A percentile compares a stretch with the other conserved stretches of the same genome.
Evolutionary conservation across 2,797 vertebrate genomes (phyloP).

Genomic region (Cyclopterus lumpus): DNA sequence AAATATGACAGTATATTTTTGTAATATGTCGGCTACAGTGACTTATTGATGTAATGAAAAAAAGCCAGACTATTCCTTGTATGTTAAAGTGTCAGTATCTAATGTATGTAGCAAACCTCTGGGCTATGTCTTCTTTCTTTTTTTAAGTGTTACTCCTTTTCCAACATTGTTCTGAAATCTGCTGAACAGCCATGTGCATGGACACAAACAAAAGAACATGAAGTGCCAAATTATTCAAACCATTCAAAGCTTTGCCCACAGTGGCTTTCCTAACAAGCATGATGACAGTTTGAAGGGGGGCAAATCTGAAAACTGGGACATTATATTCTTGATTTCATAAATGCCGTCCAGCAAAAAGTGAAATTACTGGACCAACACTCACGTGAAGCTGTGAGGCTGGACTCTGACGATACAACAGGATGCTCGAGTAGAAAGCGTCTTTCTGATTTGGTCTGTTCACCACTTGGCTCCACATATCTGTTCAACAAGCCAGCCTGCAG

Average conservation of each 20-base stretch:
- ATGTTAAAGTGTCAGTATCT: slow-evolving; percentile 68
- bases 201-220: slow-evolving; percentile 22
- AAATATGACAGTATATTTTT: slow-evolving; percentile 80
- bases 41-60: slow-evolving; percentile 56
- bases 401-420: background rate
- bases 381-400: background rate
- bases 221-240: slow-evolving; percentile 45
- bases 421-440: background rate
- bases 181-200: slow-evolving; percentile 36
- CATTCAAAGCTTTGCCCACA: slow-evolving; percentile 5
- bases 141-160: slow-evolving; percentile 54
- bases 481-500: slow-evolving; percentile 18
- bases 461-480: slow-evolving; percentile 7
- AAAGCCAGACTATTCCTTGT: slow-evolving; percentile 59
- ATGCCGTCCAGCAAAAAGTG: background rate
- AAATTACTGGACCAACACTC: background rate
- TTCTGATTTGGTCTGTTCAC: slow-evolving; percentile 14
- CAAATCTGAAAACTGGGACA: background rate
- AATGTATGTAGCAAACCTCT: slow-evolving; percentile 56
- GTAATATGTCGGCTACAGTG: slow-evolving; percentile 66
- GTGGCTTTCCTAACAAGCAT: slow-evolving; percentile 26
- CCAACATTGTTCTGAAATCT: slow-evolving; percentile 43
- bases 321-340: slow-evolving; percentile 7
- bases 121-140: slow-evolving; percentile 45
- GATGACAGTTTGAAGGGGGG: background rate